These are phyloP conservation scores for Protodeltote pygarga DNA, from an alignment of 2,888 invertebrate genomes.

Conservation along the genomic window DNA sequence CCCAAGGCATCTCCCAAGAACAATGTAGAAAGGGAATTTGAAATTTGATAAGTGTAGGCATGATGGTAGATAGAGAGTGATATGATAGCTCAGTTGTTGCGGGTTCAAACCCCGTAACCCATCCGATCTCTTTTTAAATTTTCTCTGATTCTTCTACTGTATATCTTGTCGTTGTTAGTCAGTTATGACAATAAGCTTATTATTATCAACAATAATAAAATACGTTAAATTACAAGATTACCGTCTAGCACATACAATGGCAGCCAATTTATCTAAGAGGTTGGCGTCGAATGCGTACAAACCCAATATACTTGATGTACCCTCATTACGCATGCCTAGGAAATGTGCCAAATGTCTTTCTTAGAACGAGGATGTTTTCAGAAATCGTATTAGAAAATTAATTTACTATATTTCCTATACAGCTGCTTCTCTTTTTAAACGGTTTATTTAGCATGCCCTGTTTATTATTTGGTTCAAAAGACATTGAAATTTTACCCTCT, in stretches of 20 bases:
- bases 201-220: constrained; percentile 39
- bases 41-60: too few species aligned
- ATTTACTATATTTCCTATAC: constrained; percentile 28
- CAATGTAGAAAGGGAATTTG: too few species aligned
- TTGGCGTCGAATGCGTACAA: constrained; percentile 51
- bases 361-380: constrained; percentile 26
- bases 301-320: constrained; percentile 47
- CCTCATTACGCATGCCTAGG: constrained; percentile 51
- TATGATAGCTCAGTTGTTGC: too few species aligned
- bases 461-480: too few species aligned
- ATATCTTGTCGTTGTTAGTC: too few species aligned
- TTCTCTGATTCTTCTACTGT: too few species aligned
- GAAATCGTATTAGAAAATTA: constrained; percentile 31
- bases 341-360: constrained; percentile 55
- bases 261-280: constrained; percentile 58
- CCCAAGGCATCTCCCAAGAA: too few species aligned
- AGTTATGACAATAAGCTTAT: constrained; percentile 33
- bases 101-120: too few species aligned
- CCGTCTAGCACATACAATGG: constrained; percentile 41
- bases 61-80: too few species aligned
- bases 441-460: too few species aligned
- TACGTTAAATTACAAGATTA: constrained; percentile 45
- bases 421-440: constrained; percentile 17
- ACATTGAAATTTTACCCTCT: too few species aligned
- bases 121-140: too few species aligned